These are phyloP conservation scores for Gorsachius magnificus DNA, from an alignment of 2,797 vertebrate species.

Conservation along the genomic window DNA sequence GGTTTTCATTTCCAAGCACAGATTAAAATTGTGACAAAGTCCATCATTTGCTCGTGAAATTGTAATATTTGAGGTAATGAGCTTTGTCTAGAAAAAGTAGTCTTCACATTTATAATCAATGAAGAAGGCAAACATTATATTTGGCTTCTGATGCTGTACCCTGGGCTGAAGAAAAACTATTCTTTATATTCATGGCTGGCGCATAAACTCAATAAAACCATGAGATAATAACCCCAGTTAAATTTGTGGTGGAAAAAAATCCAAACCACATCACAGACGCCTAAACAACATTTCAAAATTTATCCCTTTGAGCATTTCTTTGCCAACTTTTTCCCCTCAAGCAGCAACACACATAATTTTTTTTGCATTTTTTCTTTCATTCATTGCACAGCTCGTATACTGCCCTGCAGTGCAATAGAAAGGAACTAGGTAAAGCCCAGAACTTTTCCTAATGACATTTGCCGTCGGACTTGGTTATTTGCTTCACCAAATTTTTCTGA, in stretches of 20 bases:
- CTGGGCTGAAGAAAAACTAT: neutral
- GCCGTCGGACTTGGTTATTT: neutral
- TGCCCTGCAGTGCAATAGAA: neutral
- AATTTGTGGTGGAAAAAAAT: neutral
- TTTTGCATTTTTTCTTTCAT: neutral
- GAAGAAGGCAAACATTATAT: neutral
- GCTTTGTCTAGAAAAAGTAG: neutral
- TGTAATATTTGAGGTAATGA: neutral
- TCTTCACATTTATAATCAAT: neutral
- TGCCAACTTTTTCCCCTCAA: neutral
- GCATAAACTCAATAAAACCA: constrained; percentile 34
- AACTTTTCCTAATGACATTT: neutral
- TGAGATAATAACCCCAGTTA: constrained; percentile 22
- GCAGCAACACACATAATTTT: neutral
- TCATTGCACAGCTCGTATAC: neutral
- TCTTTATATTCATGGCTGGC: neutral
- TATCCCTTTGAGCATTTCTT: neutral
- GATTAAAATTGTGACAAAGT: neutral
- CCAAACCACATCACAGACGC: neutral
- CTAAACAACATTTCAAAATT: neutral
- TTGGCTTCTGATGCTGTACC: neutral
- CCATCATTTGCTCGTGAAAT: neutral
- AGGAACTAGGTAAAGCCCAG: neutral
- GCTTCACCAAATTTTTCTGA: neutral
- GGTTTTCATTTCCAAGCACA: neutral